Evolutionary conservation across 2,888 invertebrate genomes (phyloP), one percentile per base, ranked within the genome.

Genomic region (Bedellia somnulentella): DNA sequence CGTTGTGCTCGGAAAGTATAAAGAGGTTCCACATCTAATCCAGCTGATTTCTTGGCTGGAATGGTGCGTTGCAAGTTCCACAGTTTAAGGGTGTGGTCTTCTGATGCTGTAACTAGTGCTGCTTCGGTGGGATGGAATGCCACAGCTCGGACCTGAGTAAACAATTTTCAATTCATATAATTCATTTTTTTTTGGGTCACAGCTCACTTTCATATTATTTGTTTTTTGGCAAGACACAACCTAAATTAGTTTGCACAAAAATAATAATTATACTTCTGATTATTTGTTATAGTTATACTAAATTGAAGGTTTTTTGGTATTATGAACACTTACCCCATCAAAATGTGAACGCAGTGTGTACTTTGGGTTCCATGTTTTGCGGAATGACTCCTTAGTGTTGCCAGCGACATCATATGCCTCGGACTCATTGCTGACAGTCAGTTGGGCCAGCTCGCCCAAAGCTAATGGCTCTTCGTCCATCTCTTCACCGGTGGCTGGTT

Each of bases 41-140:
- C 94, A 43, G 93, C 90, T 12, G 93, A 91, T 82, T 96, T 96
- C 80, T 97, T 97, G 36, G 95, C 93, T 44, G 94, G 94, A 45
- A 95, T 93, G 31, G 96, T 96, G 78, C 96, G 96, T 63, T 96
- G 96, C 44, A 99, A 80, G 80, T 99, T 99, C 99, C 99, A 99
- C 56, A 99, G 78, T 75, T 99, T 99, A 24, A 99, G 80, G 29
- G 98, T 98, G 66, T 97, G 95, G 78, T 99, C 99, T 67, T 99
- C 99, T 34, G 95, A 95, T 22, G 96, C 98, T 15, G 99, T 98
- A 52, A 99, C 92, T 35, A 99, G 80, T 34, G 98, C 94, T 34
- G 96, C 91, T 58, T 98, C 97, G 38, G 87, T 88, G 32, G 97
- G 96, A 73, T 94, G 94, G 79, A 95, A 95, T 43, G 92, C 92